Percentiles rank a stretch among this genome's conserved stretches.
These are phyloP conservation scores for Xestia sexstrigata DNA, from an alignment of 2,888 invertebrate species.

Conservation along the genomic window DNA sequence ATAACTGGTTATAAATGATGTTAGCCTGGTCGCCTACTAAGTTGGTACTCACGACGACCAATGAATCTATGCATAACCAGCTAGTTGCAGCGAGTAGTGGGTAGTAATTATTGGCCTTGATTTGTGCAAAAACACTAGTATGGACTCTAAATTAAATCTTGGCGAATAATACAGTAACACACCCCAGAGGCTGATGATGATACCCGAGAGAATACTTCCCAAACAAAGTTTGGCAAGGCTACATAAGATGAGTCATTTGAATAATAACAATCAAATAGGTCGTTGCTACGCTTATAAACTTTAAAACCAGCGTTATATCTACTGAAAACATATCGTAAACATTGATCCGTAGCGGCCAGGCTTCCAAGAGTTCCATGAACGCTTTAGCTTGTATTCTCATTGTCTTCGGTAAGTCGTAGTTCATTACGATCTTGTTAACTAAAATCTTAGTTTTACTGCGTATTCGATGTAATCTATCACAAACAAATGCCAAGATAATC, in stretches of 20 bases:
- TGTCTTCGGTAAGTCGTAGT: conserved; percentile 76
- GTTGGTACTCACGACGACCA: neutral
- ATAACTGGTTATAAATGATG: neutral
- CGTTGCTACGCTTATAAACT: conserved; percentile 82
- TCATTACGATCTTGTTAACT: conserved; percentile 81
- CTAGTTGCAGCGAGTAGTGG: neutral
- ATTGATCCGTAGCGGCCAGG: conserved; percentile 76
- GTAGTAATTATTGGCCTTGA: conserved; percentile 30
- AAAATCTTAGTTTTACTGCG: conserved; percentile 75
- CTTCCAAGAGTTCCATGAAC: conserved; percentile 80
- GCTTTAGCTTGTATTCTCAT: conserved; percentile 80
- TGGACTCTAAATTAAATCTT: neutral
- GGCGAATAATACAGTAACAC: neutral
- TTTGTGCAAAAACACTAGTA: neutral
- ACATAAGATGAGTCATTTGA: conserved; percentile 76
- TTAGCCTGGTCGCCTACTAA: neutral
- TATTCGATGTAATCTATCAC: conserved; percentile 73
- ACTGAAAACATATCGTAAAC: conserved; percentile 82
- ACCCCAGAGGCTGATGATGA: neutral
- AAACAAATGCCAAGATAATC: conserved; percentile 73
- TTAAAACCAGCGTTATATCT: conserved; percentile 80
- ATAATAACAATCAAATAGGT: conserved; percentile 83
- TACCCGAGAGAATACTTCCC: neutral
- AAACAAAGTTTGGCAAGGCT: neutral
- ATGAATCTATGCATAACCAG: neutral